A percentile compares a stretch with the other conserved stretches of the same genome.
Conservation (phyloP, 1,140 invertebrate species). For the Gryllus bimaculatus region DNA sequence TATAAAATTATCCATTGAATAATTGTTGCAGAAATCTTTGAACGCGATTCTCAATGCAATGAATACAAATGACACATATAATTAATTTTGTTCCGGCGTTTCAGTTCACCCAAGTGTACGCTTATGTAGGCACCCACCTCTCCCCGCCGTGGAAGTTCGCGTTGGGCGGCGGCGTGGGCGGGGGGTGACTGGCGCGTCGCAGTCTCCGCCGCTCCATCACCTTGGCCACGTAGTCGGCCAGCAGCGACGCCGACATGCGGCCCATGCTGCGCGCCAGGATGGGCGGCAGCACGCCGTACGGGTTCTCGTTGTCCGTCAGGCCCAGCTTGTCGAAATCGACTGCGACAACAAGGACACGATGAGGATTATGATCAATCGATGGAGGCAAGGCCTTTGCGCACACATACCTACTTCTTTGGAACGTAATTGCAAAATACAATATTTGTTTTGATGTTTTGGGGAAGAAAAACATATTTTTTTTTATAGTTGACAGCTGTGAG, state of each 20-base stretch:
- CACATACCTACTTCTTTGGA: no score
- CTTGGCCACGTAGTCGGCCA: conserved; percentile 59
- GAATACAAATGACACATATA: no score
- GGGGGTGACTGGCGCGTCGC: conserved; percentile 37
- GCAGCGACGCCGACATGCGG: conserved; percentile 52
- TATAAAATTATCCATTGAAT: no score
- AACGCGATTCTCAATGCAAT: no score
- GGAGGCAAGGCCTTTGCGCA: not conserved
- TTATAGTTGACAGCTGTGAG: no score
- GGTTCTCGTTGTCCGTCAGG: conserved; percentile 75
- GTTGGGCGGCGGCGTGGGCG: conserved; percentile 19
- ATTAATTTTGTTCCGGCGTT: no score
- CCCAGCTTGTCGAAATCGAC: conserved; percentile 76
- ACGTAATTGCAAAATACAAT: no score
- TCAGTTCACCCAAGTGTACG: no score
- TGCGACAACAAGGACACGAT: conserved; percentile 33
- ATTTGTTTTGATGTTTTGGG: no score
- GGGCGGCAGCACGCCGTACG: conserved; percentile 65
- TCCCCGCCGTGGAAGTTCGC: conserved; percentile 61
- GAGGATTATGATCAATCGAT: not conserved
- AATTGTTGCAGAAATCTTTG: no score
- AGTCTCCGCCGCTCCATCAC: conserved; percentile 55
- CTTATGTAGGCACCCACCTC: conserved; percentile 34
- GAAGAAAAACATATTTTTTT: no score
- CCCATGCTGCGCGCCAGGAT: conserved; percentile 55